These are phyloP conservation scores for Tympanoctomys barrerae DNA, from an alignment of 2,797 vertebrate species.

Conservation along the genomic window DNA sequence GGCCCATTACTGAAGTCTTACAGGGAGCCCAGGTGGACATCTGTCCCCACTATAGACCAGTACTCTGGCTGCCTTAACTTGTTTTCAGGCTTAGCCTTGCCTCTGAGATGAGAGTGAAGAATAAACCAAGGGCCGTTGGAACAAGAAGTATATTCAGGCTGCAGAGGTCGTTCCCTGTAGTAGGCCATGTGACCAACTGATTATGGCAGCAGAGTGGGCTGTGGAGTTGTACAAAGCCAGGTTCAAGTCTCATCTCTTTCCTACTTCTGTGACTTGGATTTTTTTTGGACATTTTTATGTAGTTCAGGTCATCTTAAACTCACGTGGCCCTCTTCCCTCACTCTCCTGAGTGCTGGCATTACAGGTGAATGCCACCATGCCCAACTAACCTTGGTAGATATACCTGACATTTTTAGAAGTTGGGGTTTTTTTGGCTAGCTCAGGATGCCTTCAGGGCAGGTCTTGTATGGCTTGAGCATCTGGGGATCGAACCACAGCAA, in stretches of 20 bases:
- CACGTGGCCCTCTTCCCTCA: background rate
- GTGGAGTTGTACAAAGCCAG: accelerated
- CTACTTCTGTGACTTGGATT: background rate
- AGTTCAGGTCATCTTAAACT: background rate
- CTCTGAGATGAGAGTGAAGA: background rate
- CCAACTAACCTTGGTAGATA: background rate
- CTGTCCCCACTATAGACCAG: background rate
- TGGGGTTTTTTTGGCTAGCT: no score
- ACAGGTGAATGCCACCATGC: background rate
- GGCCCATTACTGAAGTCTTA: accelerated
- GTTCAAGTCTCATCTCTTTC: background rate
- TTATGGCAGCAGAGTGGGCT: background rate
- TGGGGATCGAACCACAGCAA: no score
- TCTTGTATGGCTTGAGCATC: no score
- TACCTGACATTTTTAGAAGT: background rate
- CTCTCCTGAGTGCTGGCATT: background rate
- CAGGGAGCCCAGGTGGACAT: background rate
- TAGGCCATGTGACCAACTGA: background rate
- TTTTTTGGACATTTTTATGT: background rate
- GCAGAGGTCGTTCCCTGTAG: background rate
- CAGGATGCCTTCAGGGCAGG: no score
- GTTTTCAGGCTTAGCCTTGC: background rate
- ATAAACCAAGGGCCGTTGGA: background rate
- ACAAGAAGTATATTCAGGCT: no score
- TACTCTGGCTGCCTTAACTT: background rate